Evolutionary conservation across 2,888 invertebrate genomes (phyloP).

Genomic region (Trachelus troglodyta): DNA sequence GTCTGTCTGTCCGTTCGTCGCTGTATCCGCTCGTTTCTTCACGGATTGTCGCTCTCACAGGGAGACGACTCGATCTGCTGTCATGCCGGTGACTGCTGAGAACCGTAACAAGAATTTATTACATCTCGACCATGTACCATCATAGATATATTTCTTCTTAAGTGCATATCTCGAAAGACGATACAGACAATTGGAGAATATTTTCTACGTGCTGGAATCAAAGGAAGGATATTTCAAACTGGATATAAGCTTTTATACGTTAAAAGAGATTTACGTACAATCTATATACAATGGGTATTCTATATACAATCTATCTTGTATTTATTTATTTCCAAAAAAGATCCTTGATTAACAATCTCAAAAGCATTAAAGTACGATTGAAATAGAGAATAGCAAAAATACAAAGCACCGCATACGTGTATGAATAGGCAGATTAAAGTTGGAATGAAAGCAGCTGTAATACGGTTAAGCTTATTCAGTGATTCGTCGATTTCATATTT

Average conservation of each 20-base stretch:
- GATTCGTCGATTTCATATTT: background rate
- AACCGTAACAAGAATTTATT: background rate
- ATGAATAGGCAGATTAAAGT: background rate
- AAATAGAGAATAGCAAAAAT: background rate
- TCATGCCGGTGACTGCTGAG: background rate
- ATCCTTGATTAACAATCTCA: background rate
- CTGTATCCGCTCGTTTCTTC: background rate
- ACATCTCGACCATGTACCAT: background rate
- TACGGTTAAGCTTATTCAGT: background rate
- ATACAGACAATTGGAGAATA: background rate
- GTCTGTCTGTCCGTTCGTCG: background rate
- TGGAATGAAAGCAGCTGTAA: background rate
- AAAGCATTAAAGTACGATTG: background rate
- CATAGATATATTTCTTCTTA: background rate
- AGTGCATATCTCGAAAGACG: background rate
- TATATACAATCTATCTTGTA: background rate
- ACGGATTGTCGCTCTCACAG: background rate
- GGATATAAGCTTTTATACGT: background rate
- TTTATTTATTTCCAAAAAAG: background rate
- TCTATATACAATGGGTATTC: background rate
- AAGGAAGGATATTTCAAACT: background rate
- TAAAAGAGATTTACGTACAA: background rate
- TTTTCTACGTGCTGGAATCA: background rate
- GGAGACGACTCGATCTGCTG: background rate
- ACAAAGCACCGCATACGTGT: background rate